These are phyloP conservation scores for Pyrocoelia pectoralis DNA, from an alignment of 2,888 invertebrate genomes.

Conservation along the genomic window DNA sequence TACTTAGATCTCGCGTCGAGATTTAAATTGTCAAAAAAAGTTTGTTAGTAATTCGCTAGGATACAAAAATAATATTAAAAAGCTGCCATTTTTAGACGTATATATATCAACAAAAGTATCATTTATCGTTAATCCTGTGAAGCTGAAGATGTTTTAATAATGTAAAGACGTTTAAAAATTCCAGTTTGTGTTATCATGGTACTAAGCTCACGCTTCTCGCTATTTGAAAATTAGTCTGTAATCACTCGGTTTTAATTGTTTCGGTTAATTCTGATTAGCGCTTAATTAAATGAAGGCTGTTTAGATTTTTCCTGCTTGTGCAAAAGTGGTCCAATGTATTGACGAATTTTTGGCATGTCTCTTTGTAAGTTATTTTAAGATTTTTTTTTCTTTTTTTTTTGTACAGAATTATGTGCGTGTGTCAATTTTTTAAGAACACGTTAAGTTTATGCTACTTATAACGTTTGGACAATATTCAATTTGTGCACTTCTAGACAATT, in stretches of 20 bases:
- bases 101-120: constrained; percentile 33
- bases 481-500: constrained; percentile 25
- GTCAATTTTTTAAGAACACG: constrained; percentile 18
- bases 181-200: constrained; percentile 26
- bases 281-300: constrained; percentile 5
- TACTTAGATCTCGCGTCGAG: not conserved
- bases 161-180: constrained; percentile 33
- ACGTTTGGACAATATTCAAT: constrained; percentile 21
- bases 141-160: constrained; percentile 9
- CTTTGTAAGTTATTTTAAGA: constrained; percentile 43
- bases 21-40: not conserved
- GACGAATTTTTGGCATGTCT: constrained; percentile 45
- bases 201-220: constrained; percentile 7
- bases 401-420: constrained; percentile 24
- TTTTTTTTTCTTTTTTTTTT: constrained; percentile 31
- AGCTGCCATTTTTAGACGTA: constrained; percentile 37
- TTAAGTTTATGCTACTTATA: constrained; percentile 20
- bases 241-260: too few species aligned
- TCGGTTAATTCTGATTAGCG: not conserved
- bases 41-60: constrained; percentile 19
- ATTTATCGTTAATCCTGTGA: constrained; percentile 44
- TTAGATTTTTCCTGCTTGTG: constrained; percentile 15
- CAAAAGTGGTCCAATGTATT: constrained; percentile 47
- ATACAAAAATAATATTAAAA: constrained; percentile 18
- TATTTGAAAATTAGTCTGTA: constrained; percentile 9